Conservation (phyloP, 2,888 invertebrate species). For the Cheilosia soror region DNA sequence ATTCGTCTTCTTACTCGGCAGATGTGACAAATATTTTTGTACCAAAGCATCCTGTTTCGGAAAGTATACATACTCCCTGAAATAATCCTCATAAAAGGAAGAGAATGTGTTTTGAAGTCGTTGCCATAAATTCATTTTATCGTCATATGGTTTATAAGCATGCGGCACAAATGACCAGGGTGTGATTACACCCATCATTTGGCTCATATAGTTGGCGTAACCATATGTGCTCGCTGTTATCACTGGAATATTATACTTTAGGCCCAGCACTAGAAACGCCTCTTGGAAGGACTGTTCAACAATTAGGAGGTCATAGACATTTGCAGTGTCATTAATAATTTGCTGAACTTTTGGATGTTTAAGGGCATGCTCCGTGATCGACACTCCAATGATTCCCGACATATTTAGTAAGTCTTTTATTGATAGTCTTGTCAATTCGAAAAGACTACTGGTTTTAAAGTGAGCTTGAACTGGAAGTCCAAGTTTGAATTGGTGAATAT, state of each 20-base stretch:
- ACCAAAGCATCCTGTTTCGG: conserved; percentile 82
- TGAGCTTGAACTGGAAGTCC: conserved; percentile 78
- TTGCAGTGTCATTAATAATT: conserved; percentile 79
- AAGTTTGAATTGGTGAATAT: neutral
- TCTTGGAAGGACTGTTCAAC: conserved; percentile 84
- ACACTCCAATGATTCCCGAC: conserved; percentile 80
- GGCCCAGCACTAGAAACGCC: conserved; percentile 82
- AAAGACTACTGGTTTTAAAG: conserved; percentile 79
- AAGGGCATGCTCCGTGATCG: conserved; percentile 81
- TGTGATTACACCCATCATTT: conserved; percentile 84
- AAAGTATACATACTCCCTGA: conserved; percentile 80
- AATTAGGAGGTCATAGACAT: conserved; percentile 84
- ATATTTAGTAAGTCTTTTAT: conserved; percentile 79
- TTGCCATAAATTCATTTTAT: conserved; percentile 85
- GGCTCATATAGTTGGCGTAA: conserved; percentile 83
- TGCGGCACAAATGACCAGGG: conserved; percentile 85
- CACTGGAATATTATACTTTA: conserved; percentile 83
- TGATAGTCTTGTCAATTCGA: conserved; percentile 79
- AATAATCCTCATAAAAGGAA: conserved; percentile 80
- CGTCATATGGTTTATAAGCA: conserved; percentile 83
- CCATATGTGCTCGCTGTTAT: conserved; percentile 83
- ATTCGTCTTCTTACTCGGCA: conserved; percentile 77
- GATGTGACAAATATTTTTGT: conserved; percentile 79
- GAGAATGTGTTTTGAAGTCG: conserved; percentile 84
- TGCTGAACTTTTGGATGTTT: conserved; percentile 80